These are phyloP conservation scores for Macrophya annulata DNA, from an alignment of 2,888 invertebrate genomes.

Conservation along the genomic window DNA sequence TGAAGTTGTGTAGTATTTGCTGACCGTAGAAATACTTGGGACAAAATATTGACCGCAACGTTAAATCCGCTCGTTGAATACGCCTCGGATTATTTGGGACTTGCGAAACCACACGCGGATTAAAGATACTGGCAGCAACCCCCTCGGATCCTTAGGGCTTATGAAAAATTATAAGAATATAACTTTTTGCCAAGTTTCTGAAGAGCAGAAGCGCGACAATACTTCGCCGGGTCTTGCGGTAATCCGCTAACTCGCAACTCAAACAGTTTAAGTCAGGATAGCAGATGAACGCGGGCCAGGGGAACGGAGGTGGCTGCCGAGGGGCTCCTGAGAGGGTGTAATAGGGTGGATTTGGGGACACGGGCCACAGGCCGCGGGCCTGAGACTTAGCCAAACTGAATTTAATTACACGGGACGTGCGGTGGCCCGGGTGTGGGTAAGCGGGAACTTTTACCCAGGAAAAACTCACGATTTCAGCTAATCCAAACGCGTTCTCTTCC, in stretches of 20 bases:
- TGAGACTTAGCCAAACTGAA: conserved; percentile 69
- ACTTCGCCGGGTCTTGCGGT: conserved; percentile 58
- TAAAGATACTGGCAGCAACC: conserved; percentile 1
- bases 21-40: conserved; percentile 24
- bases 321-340: conserved; percentile 66
- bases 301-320: conserved; percentile 62
- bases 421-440: conserved; percentile 44
- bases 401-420: conserved; percentile 57
- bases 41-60: conserved; percentile 34
- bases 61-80: conserved; percentile 5
- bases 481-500: conserved; percentile 20
- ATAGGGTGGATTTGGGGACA: conserved; percentile 69
- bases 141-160: conserved; percentile 9
- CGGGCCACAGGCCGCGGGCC: conserved; percentile 61
- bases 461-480: conserved; percentile 29
- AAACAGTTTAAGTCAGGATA: conserved; percentile 75
- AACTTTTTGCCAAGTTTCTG: conserved; percentile 35
- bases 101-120: conserved; percentile 34
- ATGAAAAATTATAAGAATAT: conserved; percentile 44
- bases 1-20: conserved; percentile 40
- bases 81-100: conserved; percentile 21
- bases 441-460: conserved; percentile 39
- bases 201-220: conserved; percentile 36
- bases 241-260: conserved; percentile 77
- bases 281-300: conserved; percentile 59